Evolutionary conservation across 1,140 invertebrate species (phyloP), one percentile per base, ranked within the genome.

Genomic region (Choristoneura fumiferana): DNA sequence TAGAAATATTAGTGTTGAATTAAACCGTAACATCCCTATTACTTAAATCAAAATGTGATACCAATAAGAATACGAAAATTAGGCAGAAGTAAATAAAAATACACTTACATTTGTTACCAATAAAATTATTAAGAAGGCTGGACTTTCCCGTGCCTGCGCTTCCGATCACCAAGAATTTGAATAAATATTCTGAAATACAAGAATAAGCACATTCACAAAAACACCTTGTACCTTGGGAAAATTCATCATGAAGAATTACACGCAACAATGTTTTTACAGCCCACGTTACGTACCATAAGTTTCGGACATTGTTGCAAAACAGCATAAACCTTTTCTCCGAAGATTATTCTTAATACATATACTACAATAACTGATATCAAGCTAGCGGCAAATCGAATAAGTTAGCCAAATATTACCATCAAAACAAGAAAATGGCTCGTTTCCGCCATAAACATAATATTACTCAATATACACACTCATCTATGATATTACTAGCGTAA

Each of bases 121-220:
- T 97, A 78, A 97, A 97, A 87, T 97, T 96, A 74, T 97, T 94
- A 29, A 97, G 90, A 12, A 97, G 91, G 86, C 96, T 97, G 53
- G 96, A 97, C 82, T 97, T 97, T 49, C 96, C 96, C 64, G 95
- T 95, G 56, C 95, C 95, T 76, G 93, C 92, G 90, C 94, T 95
- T 52, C 95, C 95, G 82, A 96, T 96, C 10, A 96, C 94, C 49
- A 96, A 88, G 84, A 96, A 96, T 90, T 96, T 96, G 84, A 96
- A 96, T 52, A 96, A 87, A 81, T 95, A 96, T 92, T 96, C 95
- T 94, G 84, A 40, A 88, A 92, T 37, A 87, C 60, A 76, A 69
- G 49, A 62, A 12, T 17, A 57, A 17, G 13, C 40, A 37, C 8
- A 59, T 60, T 10, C 9, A 40, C 10, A 52, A 0, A 33, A 17